Evolutionary conservation across 1,140 invertebrate genomes (phyloP).

Genomic region (Goniozus legneri): DNA sequence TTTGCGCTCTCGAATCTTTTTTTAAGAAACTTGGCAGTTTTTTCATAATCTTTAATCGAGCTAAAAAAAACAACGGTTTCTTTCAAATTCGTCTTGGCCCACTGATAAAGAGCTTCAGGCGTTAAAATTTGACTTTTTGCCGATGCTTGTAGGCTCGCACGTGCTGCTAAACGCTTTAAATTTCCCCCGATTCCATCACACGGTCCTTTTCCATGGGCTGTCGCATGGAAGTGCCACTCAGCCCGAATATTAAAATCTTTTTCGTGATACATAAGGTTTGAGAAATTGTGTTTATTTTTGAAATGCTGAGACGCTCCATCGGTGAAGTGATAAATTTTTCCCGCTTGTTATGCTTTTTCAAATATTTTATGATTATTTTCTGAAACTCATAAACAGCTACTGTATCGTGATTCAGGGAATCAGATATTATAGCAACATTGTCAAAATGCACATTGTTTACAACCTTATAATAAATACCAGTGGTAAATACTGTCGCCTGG

Average conservation of each 20-base stretch:
- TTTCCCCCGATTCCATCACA: not conserved
- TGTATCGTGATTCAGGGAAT: not conserved
- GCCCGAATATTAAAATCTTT: constrained; percentile 2
- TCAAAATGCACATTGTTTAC: not conserved
- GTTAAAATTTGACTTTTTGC: no score
- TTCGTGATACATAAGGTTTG: not conserved
- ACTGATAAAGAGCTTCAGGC: no score
- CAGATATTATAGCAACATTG: not conserved
- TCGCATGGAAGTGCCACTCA: constrained; percentile 27
- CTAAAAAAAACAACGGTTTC: no score
- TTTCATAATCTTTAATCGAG: no score
- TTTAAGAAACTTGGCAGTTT: not conserved
- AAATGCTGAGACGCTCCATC: constrained; percentile 1
- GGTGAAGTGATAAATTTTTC: constrained; percentile 3
- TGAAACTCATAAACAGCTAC: not conserved
- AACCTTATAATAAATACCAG: not conserved
- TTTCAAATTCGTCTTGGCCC: no score
- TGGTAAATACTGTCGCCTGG: constrained; percentile 1
- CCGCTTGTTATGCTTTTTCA: not conserved
- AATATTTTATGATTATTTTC: not conserved
- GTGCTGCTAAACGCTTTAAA: not conserved
- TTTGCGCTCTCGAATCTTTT: not conserved
- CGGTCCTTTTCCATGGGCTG: constrained; percentile 8
- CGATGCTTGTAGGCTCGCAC: constrained; percentile 7
- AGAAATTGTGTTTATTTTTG: not conserved